Percentiles rank a stretch among this genome's conserved stretches.
These are phyloP conservation scores for Chloroceryle amazona DNA, from an alignment of 2,797 vertebrate genomes.

Conservation along the genomic window DNA sequence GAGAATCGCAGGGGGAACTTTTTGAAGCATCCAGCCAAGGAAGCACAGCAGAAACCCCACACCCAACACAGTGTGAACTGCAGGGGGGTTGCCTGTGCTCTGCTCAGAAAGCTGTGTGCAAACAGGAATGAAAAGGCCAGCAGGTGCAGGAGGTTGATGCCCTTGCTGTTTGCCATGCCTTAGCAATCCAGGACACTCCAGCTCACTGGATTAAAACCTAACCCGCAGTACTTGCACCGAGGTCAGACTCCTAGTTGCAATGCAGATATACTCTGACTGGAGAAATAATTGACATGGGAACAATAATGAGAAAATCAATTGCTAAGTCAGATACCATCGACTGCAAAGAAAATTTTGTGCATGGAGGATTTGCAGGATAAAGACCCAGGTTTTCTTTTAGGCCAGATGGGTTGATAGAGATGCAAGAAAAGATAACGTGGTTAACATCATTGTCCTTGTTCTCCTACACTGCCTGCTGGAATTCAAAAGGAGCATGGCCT, in stretches of 20 bases:
- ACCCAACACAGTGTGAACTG: background rate
- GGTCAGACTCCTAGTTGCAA: slow-evolving; percentile 16
- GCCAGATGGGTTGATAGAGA: background rate
- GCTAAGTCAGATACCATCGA: slow-evolving; percentile 63
- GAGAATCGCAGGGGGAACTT: fast-evolving
- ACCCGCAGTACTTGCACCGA: background rate
- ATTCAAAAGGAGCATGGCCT: background rate
- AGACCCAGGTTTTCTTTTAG: slow-evolving; percentile 41
- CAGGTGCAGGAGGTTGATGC: background rate
- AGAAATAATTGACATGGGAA: slow-evolving; percentile 58
- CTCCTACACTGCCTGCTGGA: background rate
- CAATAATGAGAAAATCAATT: slow-evolving; percentile 75
- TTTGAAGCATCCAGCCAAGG: background rate
- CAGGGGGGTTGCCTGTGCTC: fast-evolving
- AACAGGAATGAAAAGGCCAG: background rate
- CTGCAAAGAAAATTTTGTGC: slow-evolving; percentile 40
- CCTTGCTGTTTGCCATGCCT: background rate
- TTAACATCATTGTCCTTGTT: background rate
- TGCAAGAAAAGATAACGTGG: background rate
- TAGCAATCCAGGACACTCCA: background rate
- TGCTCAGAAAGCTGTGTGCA: background rate
- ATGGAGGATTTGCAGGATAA: slow-evolving; percentile 51
- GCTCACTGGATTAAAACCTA: background rate
- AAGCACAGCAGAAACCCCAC: background rate
- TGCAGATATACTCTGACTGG: background rate